phyloP scores from a whole-genome alignment of 2,113 vertebrate species.

The Hypanus sabinus region DNA sequence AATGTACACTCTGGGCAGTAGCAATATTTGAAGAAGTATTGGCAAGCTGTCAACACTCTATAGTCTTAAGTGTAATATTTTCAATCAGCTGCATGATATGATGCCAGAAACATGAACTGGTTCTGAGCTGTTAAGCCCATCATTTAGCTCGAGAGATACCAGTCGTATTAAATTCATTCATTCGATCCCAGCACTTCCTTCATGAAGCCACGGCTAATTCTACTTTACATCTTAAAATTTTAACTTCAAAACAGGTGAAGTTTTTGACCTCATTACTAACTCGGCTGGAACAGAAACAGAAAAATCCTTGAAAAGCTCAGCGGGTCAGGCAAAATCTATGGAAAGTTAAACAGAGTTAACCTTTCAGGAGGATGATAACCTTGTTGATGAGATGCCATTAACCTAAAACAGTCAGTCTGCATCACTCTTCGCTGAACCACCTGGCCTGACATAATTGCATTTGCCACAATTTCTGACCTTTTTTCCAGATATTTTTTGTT shows the following conservation, averaged over 20 bases:
- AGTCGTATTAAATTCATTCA: not conserved
- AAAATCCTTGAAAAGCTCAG: too few species aligned
- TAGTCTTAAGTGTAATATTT: not conserved
- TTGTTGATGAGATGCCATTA: too few species aligned
- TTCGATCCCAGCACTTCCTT: not conserved
- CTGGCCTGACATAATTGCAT: too few species aligned
- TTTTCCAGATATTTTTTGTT: too few species aligned
- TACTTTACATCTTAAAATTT: not conserved
- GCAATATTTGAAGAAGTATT: not conserved
- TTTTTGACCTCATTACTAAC: not conserved
- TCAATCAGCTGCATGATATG: not conserved
- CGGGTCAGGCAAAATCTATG: too few species aligned
- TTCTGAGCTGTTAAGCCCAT: not conserved
- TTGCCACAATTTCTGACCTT: too few species aligned
- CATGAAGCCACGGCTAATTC: not conserved
- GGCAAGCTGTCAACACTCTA: not conserved
- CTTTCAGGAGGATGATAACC: too few species aligned
- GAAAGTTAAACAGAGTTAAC: too few species aligned
- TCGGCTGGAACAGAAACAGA: too few species aligned
- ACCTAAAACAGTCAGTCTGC: too few species aligned
- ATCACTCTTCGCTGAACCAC: too few species aligned
- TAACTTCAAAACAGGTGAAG: not conserved
- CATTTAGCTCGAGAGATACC: not conserved
- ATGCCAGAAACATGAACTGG: not conserved
- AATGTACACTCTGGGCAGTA: not conserved